Base-by-base conservation (phyloP, 2,113 vertebrate species). In the Bos javanicus region DNA sequence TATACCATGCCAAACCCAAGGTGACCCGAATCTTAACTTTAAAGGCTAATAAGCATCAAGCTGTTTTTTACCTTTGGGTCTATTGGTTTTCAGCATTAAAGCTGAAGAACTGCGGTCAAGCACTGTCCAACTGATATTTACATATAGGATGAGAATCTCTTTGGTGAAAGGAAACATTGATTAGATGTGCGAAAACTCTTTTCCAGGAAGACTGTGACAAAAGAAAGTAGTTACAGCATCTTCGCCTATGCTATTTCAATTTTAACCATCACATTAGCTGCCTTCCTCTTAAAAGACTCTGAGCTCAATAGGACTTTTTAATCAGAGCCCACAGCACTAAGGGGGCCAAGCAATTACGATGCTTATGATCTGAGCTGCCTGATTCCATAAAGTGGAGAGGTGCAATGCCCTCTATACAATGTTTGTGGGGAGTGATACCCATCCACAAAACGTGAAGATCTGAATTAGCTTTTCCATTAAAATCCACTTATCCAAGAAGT, bases 51-150 rank as follows among this genome's bases (percentile, higher is more conserved):
- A 89, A 19, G 46, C 59, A 33, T 46, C 25, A 71, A 62, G 80
- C 50, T 76, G 87, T 80, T 97, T 95, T 87, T 89, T 89, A 96
- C 78, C 50, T 78, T 96, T 87, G 19, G 57, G 52, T 74, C 82
- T 96, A 86, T 5, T 92, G 86, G 81, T 90, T 94, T 96, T 91
- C 84, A 90, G 60, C 94, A 95, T 87, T 64, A 90, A 95, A 74
- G 62, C 64, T 95, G 36, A 94, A 89, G 93, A 93, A 96, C 76
- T 39, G 94, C 56, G 91, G 95, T 98, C 97, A 98, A 91, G 86
- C 64, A 90, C 78, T 90, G 96, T 97, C 89, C 93, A 97, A 54
- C 50, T 67, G 56, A 43, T 87, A 97, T 97, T 98, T 98, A 97
- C 97, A 96, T 97, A 89, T 0, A 67, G 89, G 93, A 95, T 84